phyloP scores from a whole-genome alignment of 2,113 vertebrate genomes.

The Sinocyclocheilus anophthalmus region DNA sequence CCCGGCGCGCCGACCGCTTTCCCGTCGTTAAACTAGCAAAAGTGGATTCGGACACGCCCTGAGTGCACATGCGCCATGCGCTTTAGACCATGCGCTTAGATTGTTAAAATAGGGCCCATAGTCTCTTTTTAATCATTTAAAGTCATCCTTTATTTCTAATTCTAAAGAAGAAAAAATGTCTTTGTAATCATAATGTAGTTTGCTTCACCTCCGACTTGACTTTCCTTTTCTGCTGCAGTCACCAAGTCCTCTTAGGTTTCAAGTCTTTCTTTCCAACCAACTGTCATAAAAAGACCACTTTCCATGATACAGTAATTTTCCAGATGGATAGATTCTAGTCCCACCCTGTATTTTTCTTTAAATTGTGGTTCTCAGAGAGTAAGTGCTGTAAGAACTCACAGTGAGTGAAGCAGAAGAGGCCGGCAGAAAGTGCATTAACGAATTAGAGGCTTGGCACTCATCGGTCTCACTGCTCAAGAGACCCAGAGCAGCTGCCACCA shows the following conservation, averaged over 20 bases:
- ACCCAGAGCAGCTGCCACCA: constrained; percentile 18
- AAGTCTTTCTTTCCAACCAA: no score
- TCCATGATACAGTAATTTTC: neutral
- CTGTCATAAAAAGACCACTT: neutral
- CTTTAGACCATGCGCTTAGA: no score
- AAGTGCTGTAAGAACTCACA: neutral
- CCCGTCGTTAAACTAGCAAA: no score
- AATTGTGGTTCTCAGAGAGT: neutral
- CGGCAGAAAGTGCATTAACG: neutral
- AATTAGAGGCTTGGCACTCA: neutral
- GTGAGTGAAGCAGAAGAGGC: neutral
- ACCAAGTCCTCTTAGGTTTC: no score
- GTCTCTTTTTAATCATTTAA: neutral
- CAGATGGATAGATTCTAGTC: neutral
- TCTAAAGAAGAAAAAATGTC: neutral
- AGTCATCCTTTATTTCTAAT: neutral
- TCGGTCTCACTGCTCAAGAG: constrained; percentile 9
- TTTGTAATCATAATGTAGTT: neutral
- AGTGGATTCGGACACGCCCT: no score
- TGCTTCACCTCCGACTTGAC: neutral
- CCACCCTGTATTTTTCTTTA: constrained; percentile 1
- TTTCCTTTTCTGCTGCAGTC: neutral
- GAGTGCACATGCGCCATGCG: no score
- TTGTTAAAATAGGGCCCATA: no score
- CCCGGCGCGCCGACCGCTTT: no score